Percentiles rank a stretch among this genome's conserved stretches.
phyloP scores from a whole-genome alignment of 2,113 vertebrate genomes.

The Bettongia penicillata region DNA sequence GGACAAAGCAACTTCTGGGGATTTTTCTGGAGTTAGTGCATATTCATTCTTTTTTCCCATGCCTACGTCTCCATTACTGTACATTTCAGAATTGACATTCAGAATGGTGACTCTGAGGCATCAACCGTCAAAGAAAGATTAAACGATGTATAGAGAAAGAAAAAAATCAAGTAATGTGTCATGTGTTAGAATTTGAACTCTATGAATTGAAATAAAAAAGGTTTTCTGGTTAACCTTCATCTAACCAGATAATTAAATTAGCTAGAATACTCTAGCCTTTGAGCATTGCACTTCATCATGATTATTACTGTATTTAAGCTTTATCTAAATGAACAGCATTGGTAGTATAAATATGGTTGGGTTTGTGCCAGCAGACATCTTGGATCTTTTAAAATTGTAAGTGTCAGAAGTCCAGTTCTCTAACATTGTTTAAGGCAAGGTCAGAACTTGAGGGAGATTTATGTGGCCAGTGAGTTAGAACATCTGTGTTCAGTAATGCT shows the following conservation, averaged over 20 bases:
- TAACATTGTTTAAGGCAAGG: constrained; percentile 53
- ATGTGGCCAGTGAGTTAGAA: not conserved
- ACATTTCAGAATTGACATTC: accelerated
- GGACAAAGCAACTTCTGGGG: not conserved
- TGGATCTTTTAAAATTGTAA: constrained; percentile 44
- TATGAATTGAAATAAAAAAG: not conserved
- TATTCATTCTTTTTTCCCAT: not conserved
- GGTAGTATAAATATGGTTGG: constrained; percentile 26
- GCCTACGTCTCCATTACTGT: not conserved
- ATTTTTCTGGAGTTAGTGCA: not conserved
- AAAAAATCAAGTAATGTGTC: not conserved
- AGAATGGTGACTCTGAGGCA: not conserved
- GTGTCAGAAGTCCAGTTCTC: constrained; percentile 54
- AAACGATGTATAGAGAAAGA: not conserved
- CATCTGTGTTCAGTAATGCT: constrained; percentile 5
- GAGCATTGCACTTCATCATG: not conserved
- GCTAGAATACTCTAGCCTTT: accelerated
- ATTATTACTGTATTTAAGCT: not conserved
- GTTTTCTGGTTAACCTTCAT: constrained; percentile 4
- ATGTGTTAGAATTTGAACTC: constrained; percentile 17
- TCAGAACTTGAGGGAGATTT: constrained; percentile 16
- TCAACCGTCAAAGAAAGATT: not conserved
- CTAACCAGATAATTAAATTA: not conserved
- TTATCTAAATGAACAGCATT: constrained; percentile 16
- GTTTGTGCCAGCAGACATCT: not conserved